These are phyloP conservation scores for Takifugu rubripes DNA, from an alignment of 2,797 vertebrate genomes.

Conservation along the genomic window DNA sequence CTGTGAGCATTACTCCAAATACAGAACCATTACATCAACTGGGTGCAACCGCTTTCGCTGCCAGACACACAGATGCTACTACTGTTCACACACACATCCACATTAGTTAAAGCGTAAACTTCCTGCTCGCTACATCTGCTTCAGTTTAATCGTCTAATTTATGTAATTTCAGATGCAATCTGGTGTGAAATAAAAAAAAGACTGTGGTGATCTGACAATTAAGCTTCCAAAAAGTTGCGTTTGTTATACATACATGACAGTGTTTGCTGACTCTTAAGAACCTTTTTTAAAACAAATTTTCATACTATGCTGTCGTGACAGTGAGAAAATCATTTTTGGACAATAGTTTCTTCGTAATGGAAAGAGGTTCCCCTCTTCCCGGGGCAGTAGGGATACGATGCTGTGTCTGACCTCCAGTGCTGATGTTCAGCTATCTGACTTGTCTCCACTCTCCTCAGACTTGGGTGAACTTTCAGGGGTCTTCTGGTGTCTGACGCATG, in stretches of 20 bases:
- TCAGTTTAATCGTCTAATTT: background rate
- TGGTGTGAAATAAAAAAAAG: background rate
- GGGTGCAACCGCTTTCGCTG: constrained; percentile 62
- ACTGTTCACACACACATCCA: constrained; percentile 58
- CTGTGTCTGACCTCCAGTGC: constrained; percentile 40
- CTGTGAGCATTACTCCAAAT: constrained; percentile 33
- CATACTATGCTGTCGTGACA: background rate
- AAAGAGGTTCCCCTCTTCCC: constrained; percentile 30
- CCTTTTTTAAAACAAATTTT: too few relatives aligned
- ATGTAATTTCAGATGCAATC: background rate
- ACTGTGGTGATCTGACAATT: background rate
- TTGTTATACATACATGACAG: too few relatives aligned
- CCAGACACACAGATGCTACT: constrained; percentile 63
- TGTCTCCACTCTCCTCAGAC: constrained; percentile 32
- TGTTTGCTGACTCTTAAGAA: too few relatives aligned
- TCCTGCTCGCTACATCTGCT: constrained; percentile 6
- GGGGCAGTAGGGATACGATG: constrained; percentile 29
- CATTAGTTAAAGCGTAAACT: constrained; percentile 32
- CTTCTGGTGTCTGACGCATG: constrained; percentile 21
- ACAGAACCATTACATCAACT: constrained; percentile 64
- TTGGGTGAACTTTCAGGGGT: constrained; percentile 22
- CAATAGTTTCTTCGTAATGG: constrained; percentile 24
- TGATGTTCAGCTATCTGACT: constrained; percentile 32
- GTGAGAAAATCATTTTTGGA: too few relatives aligned
- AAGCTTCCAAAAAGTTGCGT: background rate